These are phyloP conservation scores for Erebia palarica DNA, from an alignment of 2,888 invertebrate species.

Conservation along the genomic window DNA sequence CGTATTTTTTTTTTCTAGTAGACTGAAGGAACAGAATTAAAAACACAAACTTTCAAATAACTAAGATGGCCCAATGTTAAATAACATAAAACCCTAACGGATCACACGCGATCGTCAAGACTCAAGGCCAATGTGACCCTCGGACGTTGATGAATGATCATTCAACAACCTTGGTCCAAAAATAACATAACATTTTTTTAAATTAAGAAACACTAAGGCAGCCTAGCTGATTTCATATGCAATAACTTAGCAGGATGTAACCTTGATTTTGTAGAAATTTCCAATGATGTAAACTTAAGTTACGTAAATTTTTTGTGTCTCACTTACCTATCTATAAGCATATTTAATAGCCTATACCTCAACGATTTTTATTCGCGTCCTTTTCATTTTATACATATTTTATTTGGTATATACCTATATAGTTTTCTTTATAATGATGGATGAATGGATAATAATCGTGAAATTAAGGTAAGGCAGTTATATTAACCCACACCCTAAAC, in stretches of 20 bases:
- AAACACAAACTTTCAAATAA: neutral
- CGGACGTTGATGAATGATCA: slow-evolving; percentile 16
- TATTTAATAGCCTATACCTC: no score
- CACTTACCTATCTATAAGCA: neutral
- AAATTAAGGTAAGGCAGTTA: no score
- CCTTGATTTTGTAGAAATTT: neutral
- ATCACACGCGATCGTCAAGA: neutral
- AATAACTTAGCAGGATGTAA: no score
- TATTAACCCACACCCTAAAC: no score
- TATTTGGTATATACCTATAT: no score
- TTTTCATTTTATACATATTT: no score
- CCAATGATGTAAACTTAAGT: neutral
- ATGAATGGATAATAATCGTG: no score
- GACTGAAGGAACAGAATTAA: neutral
- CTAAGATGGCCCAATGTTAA: neutral
- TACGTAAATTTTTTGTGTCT: neutral
- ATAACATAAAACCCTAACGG: neutral
- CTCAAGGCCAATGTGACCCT: slow-evolving; percentile 10
- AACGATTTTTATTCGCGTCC: no score
- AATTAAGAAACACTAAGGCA: neutral
- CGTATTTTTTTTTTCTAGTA: no score
- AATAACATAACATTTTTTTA: neutral
- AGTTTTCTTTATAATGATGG: no score
- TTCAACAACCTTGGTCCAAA: slow-evolving; percentile 12
- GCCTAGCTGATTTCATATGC: neutral